These are phyloP conservation scores for Neosilurus hyrtlii DNA, from an alignment of 2,797 vertebrate genomes.

Conservation along the genomic window DNA sequence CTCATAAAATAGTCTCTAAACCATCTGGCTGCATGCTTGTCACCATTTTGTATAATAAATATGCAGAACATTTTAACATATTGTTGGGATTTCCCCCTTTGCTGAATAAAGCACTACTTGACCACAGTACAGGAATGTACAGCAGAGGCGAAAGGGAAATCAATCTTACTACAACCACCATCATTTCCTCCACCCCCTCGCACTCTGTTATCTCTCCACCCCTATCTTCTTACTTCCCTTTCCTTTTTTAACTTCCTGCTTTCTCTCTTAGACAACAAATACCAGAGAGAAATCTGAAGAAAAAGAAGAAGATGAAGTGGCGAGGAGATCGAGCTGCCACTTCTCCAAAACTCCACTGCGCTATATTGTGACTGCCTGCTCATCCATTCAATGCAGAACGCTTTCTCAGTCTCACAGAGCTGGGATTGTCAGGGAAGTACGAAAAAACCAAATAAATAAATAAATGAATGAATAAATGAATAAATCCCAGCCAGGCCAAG, in stretches of 20 bases:
- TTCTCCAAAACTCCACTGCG: conserved; percentile 80
- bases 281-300: conserved; percentile 85
- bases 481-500: neutral
- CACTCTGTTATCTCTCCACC: conserved; percentile 42
- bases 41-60: neutral
- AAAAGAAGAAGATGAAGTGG: conserved; percentile 86
- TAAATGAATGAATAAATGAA: neutral
- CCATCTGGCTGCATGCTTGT: neutral
- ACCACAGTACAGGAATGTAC: too few species aligned
- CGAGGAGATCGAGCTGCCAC: conserved; percentile 77
- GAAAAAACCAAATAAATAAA: neutral
- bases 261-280: conserved; percentile 77
- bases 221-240: neutral
- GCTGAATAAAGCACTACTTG: neutral
- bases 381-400: neutral
- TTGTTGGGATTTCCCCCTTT: neutral
- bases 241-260: conserved; percentile 9
- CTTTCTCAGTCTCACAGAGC: conserved; percentile 33
- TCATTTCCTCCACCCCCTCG: conserved; percentile 40
- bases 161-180: conserved; percentile 11
- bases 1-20: neutral
- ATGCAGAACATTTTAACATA: neutral
- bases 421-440: conserved; percentile 10
- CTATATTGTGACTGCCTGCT: conserved; percentile 75
- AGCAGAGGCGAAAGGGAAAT: neutral